Evolutionary conservation across 2,888 invertebrate species (phyloP).

Genomic region (Strigamia transsilvanica): DNA sequence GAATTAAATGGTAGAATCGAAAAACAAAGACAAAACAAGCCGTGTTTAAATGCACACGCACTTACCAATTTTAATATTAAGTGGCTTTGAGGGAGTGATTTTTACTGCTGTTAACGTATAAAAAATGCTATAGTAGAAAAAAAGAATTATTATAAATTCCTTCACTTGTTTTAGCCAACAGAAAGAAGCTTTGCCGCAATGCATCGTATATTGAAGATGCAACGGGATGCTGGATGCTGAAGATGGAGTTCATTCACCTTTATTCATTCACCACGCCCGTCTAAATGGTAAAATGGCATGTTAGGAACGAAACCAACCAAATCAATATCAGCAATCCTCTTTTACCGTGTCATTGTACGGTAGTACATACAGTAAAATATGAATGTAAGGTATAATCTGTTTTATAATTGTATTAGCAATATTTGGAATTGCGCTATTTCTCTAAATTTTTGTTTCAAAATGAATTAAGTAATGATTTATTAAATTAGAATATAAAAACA

Average conservation of each 20-base stretch:
- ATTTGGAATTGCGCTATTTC: too few relatives aligned
- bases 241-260: conserved; percentile 29
- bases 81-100: neutral
- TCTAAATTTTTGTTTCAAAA: too few relatives aligned
- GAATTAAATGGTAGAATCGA: neutral
- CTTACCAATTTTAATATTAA: conserved; percentile 38
- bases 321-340: neutral
- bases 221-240: conserved; percentile 45
- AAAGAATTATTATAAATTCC: neutral
- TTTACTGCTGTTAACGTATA: conserved; percentile 23
- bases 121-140: conserved; percentile 29
- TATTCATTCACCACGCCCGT: conserved; percentile 1
- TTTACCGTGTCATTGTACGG: neutral
- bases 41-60: neutral
- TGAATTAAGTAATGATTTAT: neutral
- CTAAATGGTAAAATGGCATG: neutral
- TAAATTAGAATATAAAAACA: neutral
- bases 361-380: too few relatives aligned
- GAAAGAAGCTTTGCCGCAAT: conserved; percentile 49
- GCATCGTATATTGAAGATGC: conserved; percentile 15
- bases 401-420: too few relatives aligned
- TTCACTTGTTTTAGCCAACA: conserved; percentile 6
- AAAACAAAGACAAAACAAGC: neutral
- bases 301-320: neutral
- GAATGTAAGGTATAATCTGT: too few relatives aligned